A percentile compares a stretch with the other conserved stretches of the same genome.
Conservation (phyloP, 2,113 vertebrate genomes). For the Camelus dromedarius region DNA sequence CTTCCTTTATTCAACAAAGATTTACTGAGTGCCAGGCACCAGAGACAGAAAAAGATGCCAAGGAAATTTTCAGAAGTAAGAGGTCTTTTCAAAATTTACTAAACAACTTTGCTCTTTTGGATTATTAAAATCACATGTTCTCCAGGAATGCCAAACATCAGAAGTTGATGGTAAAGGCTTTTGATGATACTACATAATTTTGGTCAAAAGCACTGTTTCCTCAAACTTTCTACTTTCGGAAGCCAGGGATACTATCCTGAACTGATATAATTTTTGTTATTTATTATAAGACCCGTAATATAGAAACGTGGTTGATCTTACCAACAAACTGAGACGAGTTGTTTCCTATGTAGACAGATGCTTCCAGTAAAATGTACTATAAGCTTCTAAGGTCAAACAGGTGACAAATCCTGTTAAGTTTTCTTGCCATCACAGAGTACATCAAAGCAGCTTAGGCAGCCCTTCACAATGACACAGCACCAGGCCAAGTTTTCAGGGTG, state of each 20-base stretch:
- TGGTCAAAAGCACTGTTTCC: background rate
- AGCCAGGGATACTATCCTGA: background rate
- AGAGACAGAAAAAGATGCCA: background rate
- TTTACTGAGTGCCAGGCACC: background rate
- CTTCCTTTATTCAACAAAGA: constrained; percentile 37
- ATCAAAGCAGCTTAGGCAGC: background rate
- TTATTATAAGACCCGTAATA: background rate
- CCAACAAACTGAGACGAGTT: background rate
- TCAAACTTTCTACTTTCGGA: background rate
- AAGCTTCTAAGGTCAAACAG: background rate
- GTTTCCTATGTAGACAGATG: background rate
- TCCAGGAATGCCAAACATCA: constrained; percentile 39
- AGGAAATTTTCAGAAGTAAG: constrained; percentile 27
- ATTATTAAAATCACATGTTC: constrained; percentile 28
- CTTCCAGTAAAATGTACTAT: constrained; percentile 41
- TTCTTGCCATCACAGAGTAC: background rate
- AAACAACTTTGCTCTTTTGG: constrained; percentile 28
- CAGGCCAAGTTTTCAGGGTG: background rate
- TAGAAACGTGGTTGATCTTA: constrained; percentile 25
- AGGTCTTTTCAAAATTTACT: constrained; percentile 3
- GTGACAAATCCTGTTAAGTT: constrained; percentile 4
- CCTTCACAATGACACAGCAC: background rate
- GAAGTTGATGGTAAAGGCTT: background rate
- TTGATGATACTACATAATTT: constrained; percentile 13
- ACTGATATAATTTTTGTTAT: background rate